A percentile compares a stretch with the other conserved stretches of the same genome.
phyloP scores from a whole-genome alignment of 2,888 invertebrate genomes.

The Phyto melanocephala region DNA sequence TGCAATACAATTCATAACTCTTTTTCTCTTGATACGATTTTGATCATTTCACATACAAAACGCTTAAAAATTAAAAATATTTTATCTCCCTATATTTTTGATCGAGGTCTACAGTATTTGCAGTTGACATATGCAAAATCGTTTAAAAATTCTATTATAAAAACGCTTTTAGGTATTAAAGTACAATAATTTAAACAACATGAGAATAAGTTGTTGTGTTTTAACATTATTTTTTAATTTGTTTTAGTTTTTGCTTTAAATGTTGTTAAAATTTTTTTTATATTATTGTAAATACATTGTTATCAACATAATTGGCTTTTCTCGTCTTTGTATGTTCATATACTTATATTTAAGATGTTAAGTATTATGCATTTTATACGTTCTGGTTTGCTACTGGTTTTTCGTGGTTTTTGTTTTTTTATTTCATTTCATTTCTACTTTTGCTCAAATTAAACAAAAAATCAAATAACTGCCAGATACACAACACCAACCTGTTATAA shows the following conservation, averaged over 20 bases:
- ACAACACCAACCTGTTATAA: slow-evolving; percentile 28
- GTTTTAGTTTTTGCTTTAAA: slow-evolving; percentile 18
- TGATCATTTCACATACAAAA: too few relatives aligned
- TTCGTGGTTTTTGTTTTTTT: neutral
- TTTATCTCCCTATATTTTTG: too few relatives aligned
- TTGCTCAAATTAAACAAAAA: neutral
- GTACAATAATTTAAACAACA: neutral
- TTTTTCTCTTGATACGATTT: too few relatives aligned
- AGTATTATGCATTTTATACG: slow-evolving; percentile 29
- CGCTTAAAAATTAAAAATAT: too few relatives aligned
- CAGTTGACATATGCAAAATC: too few relatives aligned
- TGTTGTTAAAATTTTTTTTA: slow-evolving; percentile 18
- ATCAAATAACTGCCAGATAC: slow-evolving; percentile 36
- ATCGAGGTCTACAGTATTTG: too few relatives aligned
- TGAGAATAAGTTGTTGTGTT: neutral
- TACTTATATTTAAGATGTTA: slow-evolving; percentile 22
- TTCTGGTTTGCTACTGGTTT: slow-evolving; percentile 24
- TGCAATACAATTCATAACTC: too few relatives aligned
- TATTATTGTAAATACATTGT: too few relatives aligned
- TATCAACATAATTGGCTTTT: too few relatives aligned
- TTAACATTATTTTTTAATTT: slow-evolving; percentile 6
- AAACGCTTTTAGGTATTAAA: too few relatives aligned
- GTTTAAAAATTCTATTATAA: too few relatives aligned
- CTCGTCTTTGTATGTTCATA: slow-evolving; percentile 15
- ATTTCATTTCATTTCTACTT: neutral